Evolutionary conservation across 1,140 invertebrate genomes (phyloP), one percentile per base, ranked within the genome.

Genomic region (Matsumurasca onukii): DNA sequence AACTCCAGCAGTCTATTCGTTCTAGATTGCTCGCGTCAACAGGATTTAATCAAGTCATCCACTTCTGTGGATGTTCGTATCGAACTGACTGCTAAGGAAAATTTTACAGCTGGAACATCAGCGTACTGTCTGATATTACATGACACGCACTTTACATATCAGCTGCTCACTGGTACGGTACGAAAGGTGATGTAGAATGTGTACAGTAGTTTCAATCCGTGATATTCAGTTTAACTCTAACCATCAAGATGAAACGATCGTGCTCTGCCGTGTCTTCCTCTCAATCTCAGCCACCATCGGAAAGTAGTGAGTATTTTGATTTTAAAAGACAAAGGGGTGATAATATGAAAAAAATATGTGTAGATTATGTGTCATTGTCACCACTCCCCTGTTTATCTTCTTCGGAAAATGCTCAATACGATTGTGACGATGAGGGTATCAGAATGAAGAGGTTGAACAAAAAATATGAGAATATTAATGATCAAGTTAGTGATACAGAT

Each of bases 51-150:
- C 15, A 77, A 78, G 72, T n/a, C n/a, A n/a, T 69, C 49, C 1
- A 69, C 70, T 49, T 67, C 71, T 39, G 72, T 77, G 15, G 75
- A 78, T 62, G 59, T 77, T 57, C 72, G 73, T 31, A 31, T 79
- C 9, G 76, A 78, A 68, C 73, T 79, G 29, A 71, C 76, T 69
- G 27, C 73, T 0, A 48, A 22, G 0, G 22, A n/a, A 2, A 67
- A 69, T 34, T 71, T 77, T 71, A 66, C 73, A 22, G 72, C 64
- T 20, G 62, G 74, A n/a, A 79, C 76, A n/a, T 51, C 72, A 13
- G 77, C 74, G 3, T 77, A 75, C 62, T 77, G 75, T 72, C 66
- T 78, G n/a, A 76, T 78, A 66, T 39, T 78, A 61, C 74, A 76
- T 48, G 75, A 79, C 69, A 34, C 66, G 13, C 69, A 76, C 15